Base-by-base conservation (phyloP, 2,888 invertebrate genomes). In the Nemoura dubitans region DNA sequence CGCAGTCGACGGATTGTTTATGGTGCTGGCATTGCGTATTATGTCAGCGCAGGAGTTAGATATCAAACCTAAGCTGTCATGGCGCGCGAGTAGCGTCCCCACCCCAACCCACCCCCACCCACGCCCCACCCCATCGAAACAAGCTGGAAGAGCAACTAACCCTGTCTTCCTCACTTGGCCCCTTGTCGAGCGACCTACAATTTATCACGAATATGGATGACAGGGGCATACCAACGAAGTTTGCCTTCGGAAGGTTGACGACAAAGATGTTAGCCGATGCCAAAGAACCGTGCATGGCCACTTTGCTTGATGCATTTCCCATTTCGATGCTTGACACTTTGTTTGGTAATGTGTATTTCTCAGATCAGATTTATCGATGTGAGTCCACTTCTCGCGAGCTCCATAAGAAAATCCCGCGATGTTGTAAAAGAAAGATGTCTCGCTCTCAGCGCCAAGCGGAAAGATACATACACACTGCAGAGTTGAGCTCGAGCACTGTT, bases 181-280 rank as follows among this genome's bases (percentile, higher is more conserved):
- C 81, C 28, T 30, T 26, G 5, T 10, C 5, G 10, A 6, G 30
- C 28, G 81, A 29, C n/a, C 27, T 29, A n/a, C 81, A 81, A 81
- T 81, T 28, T 81, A 30, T 81, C 81, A 81, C 2, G 28, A 81
- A 30, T 81, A 81, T 81, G 81, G 81, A 29, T 81, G 81, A 29
- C 29, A 81, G 81, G 28, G 30, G 28, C n/a, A 30, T 81, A 30
- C 28, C 30, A 81, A 81, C 29, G 28, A 81, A 27, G 81, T 81
- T 30, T 29, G 30, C 28, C 16, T 78, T 78, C 27, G 21, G 5
- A 10, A 78, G 10, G 28, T 10, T 14, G 28, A 26, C 30, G 30
- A 29, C 81, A 16, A 81, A 29, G 81, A 10, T 30, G 81, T 81
- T 28, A 10, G 59, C 59, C 59, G 21, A 59, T 21, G 59, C 21